Base-by-base conservation (phyloP, 1,140 invertebrate genomes). In the Dufourea novaeangliae region DNA sequence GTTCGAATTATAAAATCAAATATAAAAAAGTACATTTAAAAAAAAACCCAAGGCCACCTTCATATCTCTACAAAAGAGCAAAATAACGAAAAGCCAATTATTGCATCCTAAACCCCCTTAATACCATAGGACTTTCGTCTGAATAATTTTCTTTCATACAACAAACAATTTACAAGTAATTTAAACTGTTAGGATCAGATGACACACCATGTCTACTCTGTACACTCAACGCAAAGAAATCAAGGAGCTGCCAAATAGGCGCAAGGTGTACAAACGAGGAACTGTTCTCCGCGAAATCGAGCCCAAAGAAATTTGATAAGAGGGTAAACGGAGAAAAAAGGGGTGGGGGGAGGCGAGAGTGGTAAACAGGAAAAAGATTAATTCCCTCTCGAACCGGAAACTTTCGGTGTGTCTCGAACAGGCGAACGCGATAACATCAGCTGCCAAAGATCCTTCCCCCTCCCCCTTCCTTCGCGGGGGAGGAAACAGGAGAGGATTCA, bases 311-410 rank as follows among this genome's bases (percentile, higher is more conserved):
- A 71, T 71, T 71, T 62, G 39, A 37, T 20, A 62, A 62, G n/a
- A 61, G 27, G 39, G n/a, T 11, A 22, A 20, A 32, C 27, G 6
- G 14, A 27, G 7, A 5, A 8, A 22, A 57, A n/a, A 46, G 12
- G 20, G 14, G 41, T 46, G 4, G 17, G 14, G 14, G 1, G 41
- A 46, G 14, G 7, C n/a, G n/a, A 14, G 39, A 22, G 27, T 44
- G 10, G 57, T 29, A 34, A 70, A 70, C 68, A 61, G 20, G 54
- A 39, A 70, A 25, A 7, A 37, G 56, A 71, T 71, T 62, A 71
- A 71, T 71, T 27, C 22, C n/a, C 14, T 4, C 17, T 37, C 4
- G 56, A 25, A 62, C 39, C 29, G 6, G 29, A 44, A 62, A 62
- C 12, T 71, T 62, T 62, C 39, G 14, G 22, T 71, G 22, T 71